These are phyloP conservation scores for Actinostola sp. DNA, from an alignment of 92 coral and sea anemone species.

Conservation along the genomic window DNA sequence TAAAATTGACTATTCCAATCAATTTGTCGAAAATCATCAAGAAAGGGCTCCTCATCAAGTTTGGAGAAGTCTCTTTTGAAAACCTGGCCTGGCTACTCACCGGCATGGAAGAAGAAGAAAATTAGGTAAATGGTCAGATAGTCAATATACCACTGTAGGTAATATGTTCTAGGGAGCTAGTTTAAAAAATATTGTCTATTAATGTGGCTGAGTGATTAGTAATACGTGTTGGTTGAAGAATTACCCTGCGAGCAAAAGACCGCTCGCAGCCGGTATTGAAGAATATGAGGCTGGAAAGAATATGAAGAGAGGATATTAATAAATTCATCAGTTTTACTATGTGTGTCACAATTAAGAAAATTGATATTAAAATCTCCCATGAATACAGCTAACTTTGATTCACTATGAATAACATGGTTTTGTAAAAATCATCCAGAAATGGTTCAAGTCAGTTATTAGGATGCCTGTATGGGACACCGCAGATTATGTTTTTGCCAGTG, in stretches of 20 bases:
- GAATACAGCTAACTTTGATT: no score
- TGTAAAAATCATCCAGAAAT: no score
- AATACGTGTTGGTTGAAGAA: conserved; percentile 44
- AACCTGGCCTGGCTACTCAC: background rate
- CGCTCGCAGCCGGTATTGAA: no score
- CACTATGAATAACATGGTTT: no score
- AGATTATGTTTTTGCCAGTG: no score
- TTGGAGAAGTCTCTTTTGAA: conserved; percentile 1
- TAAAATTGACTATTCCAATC: background rate
- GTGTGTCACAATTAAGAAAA: no score
- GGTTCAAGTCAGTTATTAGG: no score
- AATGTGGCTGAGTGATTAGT: conserved; percentile 36
- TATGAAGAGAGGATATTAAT: conserved; percentile 31
- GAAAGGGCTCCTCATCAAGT: background rate
- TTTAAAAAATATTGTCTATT: conserved; percentile 45
- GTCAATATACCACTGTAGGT: conserved; percentile 38
- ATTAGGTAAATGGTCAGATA: conserved; percentile 47
- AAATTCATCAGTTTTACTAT: conserved; percentile 25
- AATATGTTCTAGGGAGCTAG: conserved; percentile 29
- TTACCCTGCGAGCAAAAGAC: no score
- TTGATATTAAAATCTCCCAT: no score
- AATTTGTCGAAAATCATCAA: conserved; percentile 1
- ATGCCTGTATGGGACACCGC: no score
- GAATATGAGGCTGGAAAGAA: conserved; percentile 35
- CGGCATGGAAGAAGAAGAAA: conserved; percentile 16